Conservation (phyloP, 2,113 vertebrate genomes). For the Sebastes schlegelii region DNA sequence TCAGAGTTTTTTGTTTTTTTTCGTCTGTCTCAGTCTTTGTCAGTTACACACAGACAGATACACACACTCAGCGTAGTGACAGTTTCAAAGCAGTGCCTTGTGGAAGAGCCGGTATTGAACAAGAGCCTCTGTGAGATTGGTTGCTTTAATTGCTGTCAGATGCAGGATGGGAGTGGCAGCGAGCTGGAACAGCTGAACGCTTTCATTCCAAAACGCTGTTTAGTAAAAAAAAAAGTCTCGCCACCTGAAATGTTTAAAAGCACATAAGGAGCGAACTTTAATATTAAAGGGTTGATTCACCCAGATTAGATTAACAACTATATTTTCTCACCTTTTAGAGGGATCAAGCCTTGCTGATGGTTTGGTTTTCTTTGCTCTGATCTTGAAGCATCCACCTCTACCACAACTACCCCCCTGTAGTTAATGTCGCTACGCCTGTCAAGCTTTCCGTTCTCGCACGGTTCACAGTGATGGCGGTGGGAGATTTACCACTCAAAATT, state of each 20-base stretch:
- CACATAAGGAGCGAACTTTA: not conserved
- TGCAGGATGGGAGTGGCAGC: conserved; percentile 55
- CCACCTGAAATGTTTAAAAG: not conserved
- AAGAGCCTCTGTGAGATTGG: conserved; percentile 46
- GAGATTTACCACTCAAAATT: not conserved
- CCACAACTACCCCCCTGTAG: too few species aligned
- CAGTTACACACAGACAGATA: conserved; percentile 33
- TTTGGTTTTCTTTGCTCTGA: too few species aligned
- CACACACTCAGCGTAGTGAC: conserved; percentile 24
- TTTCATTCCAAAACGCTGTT: conserved; percentile 46
- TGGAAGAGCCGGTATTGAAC: conserved; percentile 55
- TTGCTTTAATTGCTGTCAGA: conserved; percentile 72
- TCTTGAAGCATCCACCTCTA: too few species aligned
- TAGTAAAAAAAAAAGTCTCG: not conserved
- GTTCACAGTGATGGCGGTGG: not conserved
- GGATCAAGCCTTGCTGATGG: too few species aligned
- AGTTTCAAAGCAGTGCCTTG: conserved; percentile 61
- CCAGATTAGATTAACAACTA: not conserved
- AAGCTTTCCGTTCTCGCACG: not conserved
- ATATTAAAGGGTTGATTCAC: not conserved
- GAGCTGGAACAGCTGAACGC: conserved; percentile 45
- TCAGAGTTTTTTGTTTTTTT: conserved; percentile 2
- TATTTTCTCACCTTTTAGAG: not conserved
- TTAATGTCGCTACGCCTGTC: not conserved
- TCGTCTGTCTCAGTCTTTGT: conserved; percentile 39